Percentiles rank a stretch among this genome's conserved stretches.
phyloP scores from a whole-genome alignment of 2,888 invertebrate species.

The Epinotia ramella region DNA sequence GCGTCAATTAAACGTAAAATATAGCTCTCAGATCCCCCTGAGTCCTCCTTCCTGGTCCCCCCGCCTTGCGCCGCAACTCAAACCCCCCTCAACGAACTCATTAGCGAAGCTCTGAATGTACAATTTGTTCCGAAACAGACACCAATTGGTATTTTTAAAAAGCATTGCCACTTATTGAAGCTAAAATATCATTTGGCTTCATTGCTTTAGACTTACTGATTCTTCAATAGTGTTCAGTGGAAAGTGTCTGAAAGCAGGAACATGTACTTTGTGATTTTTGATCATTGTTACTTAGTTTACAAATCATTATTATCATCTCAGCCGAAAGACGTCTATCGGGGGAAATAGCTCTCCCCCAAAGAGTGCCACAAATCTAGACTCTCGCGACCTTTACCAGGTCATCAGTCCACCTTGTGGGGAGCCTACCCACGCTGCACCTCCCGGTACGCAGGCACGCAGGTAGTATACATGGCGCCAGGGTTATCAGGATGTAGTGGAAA shows the following conservation, averaged over 20 bases:
- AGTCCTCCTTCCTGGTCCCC: slow-evolving; percentile 51
- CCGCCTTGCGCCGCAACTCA: slow-evolving; percentile 60
- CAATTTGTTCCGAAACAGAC: slow-evolving; percentile 82
- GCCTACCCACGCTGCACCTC: too few species aligned
- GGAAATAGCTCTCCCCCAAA: too few species aligned
- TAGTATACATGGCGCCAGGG: too few species aligned
- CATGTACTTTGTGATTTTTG: background rate
- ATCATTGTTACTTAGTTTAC: background rate
- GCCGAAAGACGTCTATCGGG: too few species aligned
- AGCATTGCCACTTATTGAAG: slow-evolving; percentile 70
- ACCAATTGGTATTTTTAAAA: slow-evolving; percentile 76
- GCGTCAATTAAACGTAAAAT: slow-evolving; percentile 84
- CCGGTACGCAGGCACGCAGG: too few species aligned
- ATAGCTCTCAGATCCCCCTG: slow-evolving; percentile 70
- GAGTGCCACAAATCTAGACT: too few species aligned
- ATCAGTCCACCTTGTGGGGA: too few species aligned
- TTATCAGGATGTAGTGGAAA: too few species aligned
- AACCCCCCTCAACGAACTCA: slow-evolving; percentile 72
- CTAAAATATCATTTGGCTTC: slow-evolving; percentile 59
- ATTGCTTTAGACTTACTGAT: slow-evolving; percentile 30
- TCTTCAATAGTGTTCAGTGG: background rate
- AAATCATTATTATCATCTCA: too few species aligned
- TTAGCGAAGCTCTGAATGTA: slow-evolving; percentile 79
- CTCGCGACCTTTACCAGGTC: too few species aligned
- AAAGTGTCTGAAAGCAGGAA: background rate